Evolutionary conservation across 1,140 invertebrate genomes (phyloP).

Genomic region (Megathymus violae): DNA sequence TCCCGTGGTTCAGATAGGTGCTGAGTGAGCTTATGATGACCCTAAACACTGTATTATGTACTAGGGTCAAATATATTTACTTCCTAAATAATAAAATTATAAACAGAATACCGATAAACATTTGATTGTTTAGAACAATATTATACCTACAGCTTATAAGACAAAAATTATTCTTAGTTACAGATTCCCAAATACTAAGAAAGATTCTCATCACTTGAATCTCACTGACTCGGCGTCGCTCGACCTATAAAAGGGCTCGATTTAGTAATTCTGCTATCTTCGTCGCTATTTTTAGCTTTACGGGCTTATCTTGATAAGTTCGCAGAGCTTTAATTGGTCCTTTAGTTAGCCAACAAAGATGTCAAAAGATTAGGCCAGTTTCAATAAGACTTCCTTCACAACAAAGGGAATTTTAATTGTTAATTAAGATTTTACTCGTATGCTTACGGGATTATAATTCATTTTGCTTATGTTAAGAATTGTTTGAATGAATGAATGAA

Average conservation of each 20-base stretch:
- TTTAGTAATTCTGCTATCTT: constrained; percentile 31
- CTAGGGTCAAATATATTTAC: no score
- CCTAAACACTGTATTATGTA: no score
- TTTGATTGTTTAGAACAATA: no score
- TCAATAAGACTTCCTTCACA: constrained; percentile 26
- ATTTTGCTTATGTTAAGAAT: background rate
- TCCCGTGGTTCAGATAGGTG: no score
- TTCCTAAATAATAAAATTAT: no score
- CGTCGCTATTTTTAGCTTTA: constrained; percentile 32
- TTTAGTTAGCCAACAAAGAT: constrained; percentile 20
- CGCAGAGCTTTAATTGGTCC: constrained; percentile 36
- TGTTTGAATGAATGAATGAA: background rate
- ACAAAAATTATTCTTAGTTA: no score
- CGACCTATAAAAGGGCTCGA: constrained; percentile 21
- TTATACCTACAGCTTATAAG: no score
- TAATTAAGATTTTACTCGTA: constrained; percentile 19
- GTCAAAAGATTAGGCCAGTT: constrained; percentile 12
- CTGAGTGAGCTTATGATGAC: no score
- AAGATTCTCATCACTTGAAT: constrained; percentile 1
- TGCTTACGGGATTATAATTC: constrained; percentile 13
- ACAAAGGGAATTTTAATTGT: constrained; percentile 24
- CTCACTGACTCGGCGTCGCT: background rate
- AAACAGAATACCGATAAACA: no score
- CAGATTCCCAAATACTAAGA: no score
- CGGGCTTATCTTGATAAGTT: constrained; percentile 39